Base-by-base conservation (phyloP, 2,888 invertebrate species). In the Lasioglossum oenotherae region DNA sequence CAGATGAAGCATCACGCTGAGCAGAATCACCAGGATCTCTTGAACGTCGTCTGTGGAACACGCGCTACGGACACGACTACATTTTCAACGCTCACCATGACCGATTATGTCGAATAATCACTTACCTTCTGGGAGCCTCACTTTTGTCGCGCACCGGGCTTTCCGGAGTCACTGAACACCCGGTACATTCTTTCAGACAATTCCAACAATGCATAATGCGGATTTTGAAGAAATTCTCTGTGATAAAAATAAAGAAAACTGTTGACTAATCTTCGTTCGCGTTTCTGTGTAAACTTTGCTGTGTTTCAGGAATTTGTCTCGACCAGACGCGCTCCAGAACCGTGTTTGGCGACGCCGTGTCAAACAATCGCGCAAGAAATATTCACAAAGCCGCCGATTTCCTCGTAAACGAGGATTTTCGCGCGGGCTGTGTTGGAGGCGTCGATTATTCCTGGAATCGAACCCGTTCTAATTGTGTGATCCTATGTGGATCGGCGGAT, bases 91-190 rank as follows among this genome's bases (percentile, higher is more conserved):
- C 77, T 86, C 87, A 85, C 82, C 78, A 72, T 84, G 83, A 82
- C 88, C 85, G 85, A 87, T 89, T 82, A 86, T 80, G 82, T 85
- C 83, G 89, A 88, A 92, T 92, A 89, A 93, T 92, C 91, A 87
- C 44, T 38, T 49, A 81, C 74, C 80, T 82, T 74, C 79, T 81
- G 81, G 87, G 49, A 69, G 49, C 23, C 31, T 4, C 23, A 53
- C 69, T 74, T 80, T 69, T 69, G 38, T 31, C 46, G 72, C 41
- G 81, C 64, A 49, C 44, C 27, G 64, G 77, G 27, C 46, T 4
- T 64, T 74, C n/a, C 2, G 53, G 41, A 67, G 64, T 83, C 35
- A 41, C 31, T 27, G 73, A 27, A 77, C 53, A 69, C 67, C 71
- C 69, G 53, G 76, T 10, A 60, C 46, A 73, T 44, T 46, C n/a